Evolutionary conservation across 2,888 invertebrate species (phyloP).

Genomic region (Ectemnius lituratus): DNA sequence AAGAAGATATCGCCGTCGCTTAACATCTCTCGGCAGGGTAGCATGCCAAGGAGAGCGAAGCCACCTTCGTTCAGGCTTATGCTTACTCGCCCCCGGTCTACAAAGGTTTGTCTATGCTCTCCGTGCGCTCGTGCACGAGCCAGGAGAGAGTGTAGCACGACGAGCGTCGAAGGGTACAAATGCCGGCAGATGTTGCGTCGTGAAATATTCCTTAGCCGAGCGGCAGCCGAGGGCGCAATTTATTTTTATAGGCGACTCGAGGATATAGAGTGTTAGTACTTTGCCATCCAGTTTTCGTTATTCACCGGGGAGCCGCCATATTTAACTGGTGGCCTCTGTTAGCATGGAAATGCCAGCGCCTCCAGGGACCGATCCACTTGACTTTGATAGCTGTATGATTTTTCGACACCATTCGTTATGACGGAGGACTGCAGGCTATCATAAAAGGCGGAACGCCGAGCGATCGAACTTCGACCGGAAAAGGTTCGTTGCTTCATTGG

Average conservation of each 20-base stretch:
- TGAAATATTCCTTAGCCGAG: slow-evolving; percentile 50
- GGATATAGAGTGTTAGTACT: slow-evolving; percentile 30
- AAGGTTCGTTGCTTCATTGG: neutral
- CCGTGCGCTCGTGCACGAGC: no score
- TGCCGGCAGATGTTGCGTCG: slow-evolving; percentile 49
- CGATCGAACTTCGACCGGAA: neutral
- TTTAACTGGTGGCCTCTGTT: slow-evolving; percentile 43
- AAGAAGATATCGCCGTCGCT: slow-evolving; percentile 51
- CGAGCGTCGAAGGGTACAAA: slow-evolving; percentile 45
- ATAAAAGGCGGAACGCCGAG: neutral
- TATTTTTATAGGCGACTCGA: slow-evolving; percentile 42
- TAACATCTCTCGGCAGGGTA: slow-evolving; percentile 40
- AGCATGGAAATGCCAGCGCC: neutral
- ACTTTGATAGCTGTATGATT: no score
- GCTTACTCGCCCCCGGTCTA: slow-evolving; percentile 36
- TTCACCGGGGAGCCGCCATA: slow-evolving; percentile 32
- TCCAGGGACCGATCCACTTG: no score
- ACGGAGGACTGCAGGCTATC: no score
- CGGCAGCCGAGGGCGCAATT: slow-evolving; percentile 40
- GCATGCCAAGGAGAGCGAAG: slow-evolving; percentile 16
- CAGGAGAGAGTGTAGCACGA: neutral
- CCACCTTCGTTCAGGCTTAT: slow-evolving; percentile 34
- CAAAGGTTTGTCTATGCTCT: slow-evolving; percentile 48
- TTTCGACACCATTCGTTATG: no score
- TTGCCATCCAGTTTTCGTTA: slow-evolving; percentile 40